Evolutionary conservation across 2,113 vertebrate species (phyloP).

Genomic region (Dasyurus viverrinus): DNA sequence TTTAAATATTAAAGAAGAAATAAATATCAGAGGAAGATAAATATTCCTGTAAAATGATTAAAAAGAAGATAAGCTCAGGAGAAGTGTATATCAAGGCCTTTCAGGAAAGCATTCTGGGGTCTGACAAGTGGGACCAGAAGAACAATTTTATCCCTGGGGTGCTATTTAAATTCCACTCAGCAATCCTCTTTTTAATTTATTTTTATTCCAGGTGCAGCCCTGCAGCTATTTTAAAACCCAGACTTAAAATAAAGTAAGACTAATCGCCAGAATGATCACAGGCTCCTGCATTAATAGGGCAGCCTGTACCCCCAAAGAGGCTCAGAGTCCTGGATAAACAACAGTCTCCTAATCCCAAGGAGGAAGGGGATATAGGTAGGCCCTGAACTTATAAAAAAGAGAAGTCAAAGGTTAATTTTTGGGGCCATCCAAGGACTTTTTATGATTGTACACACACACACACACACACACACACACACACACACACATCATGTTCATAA

Average conservation of each 20-base stretch:
- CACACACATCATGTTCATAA: conserved; percentile 24
- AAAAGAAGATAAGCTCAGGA: conserved; percentile 47
- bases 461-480: too few species aligned
- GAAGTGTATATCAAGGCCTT: conserved; percentile 1
- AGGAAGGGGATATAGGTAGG: not conserved
- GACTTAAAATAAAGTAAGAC: conserved; percentile 75
- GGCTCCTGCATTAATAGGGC: conserved; percentile 4
- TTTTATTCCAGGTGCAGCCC: conserved; percentile 64
- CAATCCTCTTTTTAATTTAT: conserved; percentile 74
- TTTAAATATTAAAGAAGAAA: conserved; percentile 44
- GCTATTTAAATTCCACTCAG: conserved; percentile 69
- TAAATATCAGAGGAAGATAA: conserved; percentile 41
- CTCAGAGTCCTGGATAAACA: conserved; percentile 47
- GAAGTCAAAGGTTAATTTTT: not conserved
- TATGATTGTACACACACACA: conserved; percentile 31
- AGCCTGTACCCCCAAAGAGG: conserved; percentile 19
- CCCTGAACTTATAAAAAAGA: conserved; percentile 18
- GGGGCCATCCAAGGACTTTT: conserved; percentile 51
- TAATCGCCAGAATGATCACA: conserved; percentile 58
- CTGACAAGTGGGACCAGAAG: conserved; percentile 55
- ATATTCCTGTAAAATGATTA: conserved; percentile 61
- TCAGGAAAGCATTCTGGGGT: conserved; percentile 27
- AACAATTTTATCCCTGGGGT: conserved; percentile 56
- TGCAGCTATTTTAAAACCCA: conserved; percentile 67
- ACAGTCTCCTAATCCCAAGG: conserved; percentile 21